Evolutionary conservation across 2,888 invertebrate species (phyloP).

Genomic region (Nematopogon swammerdamellus): DNA sequence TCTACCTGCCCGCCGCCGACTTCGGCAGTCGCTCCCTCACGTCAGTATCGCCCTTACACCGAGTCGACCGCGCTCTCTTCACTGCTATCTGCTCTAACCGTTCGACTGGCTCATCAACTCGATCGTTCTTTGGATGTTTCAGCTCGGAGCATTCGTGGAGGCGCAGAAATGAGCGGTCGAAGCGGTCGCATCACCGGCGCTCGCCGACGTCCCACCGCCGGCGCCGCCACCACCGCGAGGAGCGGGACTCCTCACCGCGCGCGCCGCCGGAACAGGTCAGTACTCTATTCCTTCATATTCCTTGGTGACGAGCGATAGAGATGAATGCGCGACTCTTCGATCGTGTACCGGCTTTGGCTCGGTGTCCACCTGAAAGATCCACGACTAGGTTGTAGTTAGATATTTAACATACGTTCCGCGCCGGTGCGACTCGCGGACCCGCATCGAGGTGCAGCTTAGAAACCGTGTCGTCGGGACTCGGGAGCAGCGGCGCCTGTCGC

Average conservation of each 20-base stretch:
- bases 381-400: background rate
- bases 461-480: background rate
- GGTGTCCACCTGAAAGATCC: conserved; percentile 43
- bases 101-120: conserved; percentile 20
- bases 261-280: conserved; percentile 52
- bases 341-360: conserved; percentile 25
- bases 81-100: background rate
- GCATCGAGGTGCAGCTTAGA: background rate
- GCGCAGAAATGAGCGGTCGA: conserved; percentile 79
- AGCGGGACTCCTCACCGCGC: conserved; percentile 29
- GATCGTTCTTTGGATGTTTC: conserved; percentile 59
- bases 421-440: background rate
- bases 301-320: conserved; percentile 23
- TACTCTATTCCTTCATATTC: conserved; percentile 10
- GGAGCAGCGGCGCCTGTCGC: too few relatives aligned
- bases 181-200: conserved; percentile 80
- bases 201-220: conserved; percentile 75
- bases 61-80: background rate
- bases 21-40: conserved; percentile 41
- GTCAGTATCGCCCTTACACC: conserved; percentile 9
- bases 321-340: conserved; percentile 23
- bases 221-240: conserved; percentile 57
- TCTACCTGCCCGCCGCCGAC: conserved; percentile 16
- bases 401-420: background rate
- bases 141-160: conserved; percentile 75